A percentile compares a stretch with the other conserved stretches of the same genome.
These are phyloP conservation scores for Salmo trutta DNA, from an alignment of 2,797 vertebrate species.

Conservation along the genomic window DNA sequence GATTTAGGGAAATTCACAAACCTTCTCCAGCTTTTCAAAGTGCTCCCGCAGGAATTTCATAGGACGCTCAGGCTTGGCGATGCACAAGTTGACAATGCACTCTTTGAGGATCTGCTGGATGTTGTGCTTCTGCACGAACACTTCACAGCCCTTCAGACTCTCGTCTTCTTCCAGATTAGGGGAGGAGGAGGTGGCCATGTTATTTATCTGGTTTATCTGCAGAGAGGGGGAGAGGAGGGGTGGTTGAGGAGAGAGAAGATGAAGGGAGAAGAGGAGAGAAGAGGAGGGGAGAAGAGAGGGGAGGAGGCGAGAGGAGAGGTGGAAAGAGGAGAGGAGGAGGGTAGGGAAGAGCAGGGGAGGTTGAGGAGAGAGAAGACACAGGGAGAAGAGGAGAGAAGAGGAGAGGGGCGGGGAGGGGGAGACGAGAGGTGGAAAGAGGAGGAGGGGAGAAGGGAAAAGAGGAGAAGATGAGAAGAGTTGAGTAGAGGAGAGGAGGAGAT, in stretches of 20 bases:
- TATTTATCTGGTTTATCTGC: slow-evolving; percentile 74
- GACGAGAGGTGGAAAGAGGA: slow-evolving; percentile 4
- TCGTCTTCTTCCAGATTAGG: slow-evolving; percentile 90
- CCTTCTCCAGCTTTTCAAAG: slow-evolving; percentile 98
- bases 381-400: not conserved
- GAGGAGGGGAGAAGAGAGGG: not conserved
- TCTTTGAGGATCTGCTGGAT: slow-evolving; percentile 96
- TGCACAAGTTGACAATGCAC: slow-evolving; percentile 95
- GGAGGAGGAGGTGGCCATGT: slow-evolving; percentile 88
- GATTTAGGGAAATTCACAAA: slow-evolving; percentile 65
- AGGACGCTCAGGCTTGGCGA: slow-evolving; percentile 92
- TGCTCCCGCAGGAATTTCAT: slow-evolving; percentile 96
- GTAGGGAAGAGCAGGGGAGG: slow-evolving; percentile 8
- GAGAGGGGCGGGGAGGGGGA: not conserved
- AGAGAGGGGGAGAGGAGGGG: slow-evolving; percentile 58
- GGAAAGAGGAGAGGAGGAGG: not conserved
- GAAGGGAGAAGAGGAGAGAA: slow-evolving; percentile 18
- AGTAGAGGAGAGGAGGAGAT: not conserved
- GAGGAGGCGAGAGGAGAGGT: not conserved
- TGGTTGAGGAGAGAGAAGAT: slow-evolving; percentile 54
- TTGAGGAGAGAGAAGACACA: not conserved
- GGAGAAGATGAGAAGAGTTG: slow-evolving; percentile 5
- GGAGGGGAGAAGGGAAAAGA: slow-evolving; percentile 63
- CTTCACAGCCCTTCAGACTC: slow-evolving; percentile 92
- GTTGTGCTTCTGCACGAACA: slow-evolving; percentile 94